Base-by-base conservation (phyloP, 2,113 vertebrate genomes). In the Pelvicachromis taeniatus region DNA sequence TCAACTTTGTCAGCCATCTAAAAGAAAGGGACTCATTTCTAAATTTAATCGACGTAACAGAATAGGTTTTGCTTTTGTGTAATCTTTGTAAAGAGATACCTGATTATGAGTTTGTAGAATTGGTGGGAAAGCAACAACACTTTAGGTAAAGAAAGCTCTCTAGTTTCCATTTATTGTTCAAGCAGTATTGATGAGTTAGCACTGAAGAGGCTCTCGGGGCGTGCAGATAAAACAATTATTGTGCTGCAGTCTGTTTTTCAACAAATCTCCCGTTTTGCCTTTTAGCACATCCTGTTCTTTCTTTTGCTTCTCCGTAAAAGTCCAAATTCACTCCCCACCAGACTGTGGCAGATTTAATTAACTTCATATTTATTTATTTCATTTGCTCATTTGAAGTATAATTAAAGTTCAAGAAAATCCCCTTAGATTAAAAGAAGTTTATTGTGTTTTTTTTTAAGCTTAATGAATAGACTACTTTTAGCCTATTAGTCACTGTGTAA, bases 231-330 rank as follows among this genome's bases (percentile, higher is more conserved):
- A n/a, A 8, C 3, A 0, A 75, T 75, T 19, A 52, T n/a, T n/a
- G 26, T 52, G 10, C 23, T 4, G 2, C 70, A 50, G 42, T 29
- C 21, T 73, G 65, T 75, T 75, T 75, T 75, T 19, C 2, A 31
- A 52, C 50, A 75, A 75, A 31, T 52, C 70, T 75, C 42, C 16
- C 1, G 2, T n/a, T 73, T 73, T 73, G 1, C 68, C 68, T 19
- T 48, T 73, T 23, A 73, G 68, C 68, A 73, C 68, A 73, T 73
- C 42, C 23, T 73, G 68, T 73, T 50, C 68, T 73, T 73, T 26
- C 26, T 26, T 31, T 48, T 73, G 23, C 9, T 29, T 48, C 40
- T 1, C 23, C 42, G 29, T 29, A 73, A 73, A 73, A 73, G 68
- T 73, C 65, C 0, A 73, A 0, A 0, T 73, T 73, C 42, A 48